These are phyloP conservation scores for Anaspis maculata DNA, from an alignment of 2,888 invertebrate genomes.

Conservation along the genomic window DNA sequence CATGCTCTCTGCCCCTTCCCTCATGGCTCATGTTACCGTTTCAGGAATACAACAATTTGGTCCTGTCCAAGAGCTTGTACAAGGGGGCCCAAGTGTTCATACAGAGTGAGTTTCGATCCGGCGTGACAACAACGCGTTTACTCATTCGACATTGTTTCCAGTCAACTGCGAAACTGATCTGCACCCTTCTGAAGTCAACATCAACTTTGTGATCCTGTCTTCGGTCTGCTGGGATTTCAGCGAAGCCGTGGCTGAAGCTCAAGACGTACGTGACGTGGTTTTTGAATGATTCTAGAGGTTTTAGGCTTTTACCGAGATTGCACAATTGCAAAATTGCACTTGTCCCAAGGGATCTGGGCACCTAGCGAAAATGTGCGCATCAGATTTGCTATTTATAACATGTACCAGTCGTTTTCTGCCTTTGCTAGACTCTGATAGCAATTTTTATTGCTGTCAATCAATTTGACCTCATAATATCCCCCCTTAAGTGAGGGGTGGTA, in stretches of 20 bases:
- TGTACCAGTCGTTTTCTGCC: too few species aligned
- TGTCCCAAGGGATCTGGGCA: too few species aligned
- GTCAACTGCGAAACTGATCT: slow-evolving; percentile 43
- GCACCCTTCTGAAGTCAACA: slow-evolving; percentile 37
- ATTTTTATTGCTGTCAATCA: too few species aligned
- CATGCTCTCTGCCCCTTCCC: too few species aligned
- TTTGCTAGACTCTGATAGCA: too few species aligned
- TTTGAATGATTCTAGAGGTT: too few species aligned
- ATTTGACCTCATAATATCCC: too few species aligned
- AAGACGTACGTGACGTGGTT: slow-evolving; percentile 33
- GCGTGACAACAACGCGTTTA: slow-evolving; percentile 5
- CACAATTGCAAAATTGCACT: too few species aligned
- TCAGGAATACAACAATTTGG: slow-evolving; percentile 44
- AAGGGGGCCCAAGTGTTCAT: slow-evolving; percentile 63
- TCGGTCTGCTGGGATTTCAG: slow-evolving; percentile 50
- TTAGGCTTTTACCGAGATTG: too few species aligned
- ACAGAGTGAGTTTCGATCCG: slow-evolving; percentile 48
- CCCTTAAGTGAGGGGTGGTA: too few species aligned
- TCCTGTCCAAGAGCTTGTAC: slow-evolving; percentile 56
- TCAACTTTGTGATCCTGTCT: slow-evolving; percentile 49
- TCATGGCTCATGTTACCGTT: slow-evolving; percentile 19
- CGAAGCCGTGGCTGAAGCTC: slow-evolving; percentile 29
- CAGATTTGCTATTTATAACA: too few species aligned
- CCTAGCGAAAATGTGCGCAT: too few species aligned
- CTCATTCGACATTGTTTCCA: slow-evolving; percentile 24